Percentiles rank a stretch among this genome's conserved stretches.
Evolutionary conservation across 2,888 invertebrate species (phyloP).

Genomic region (Caenorhabditis panamensis): DNA sequence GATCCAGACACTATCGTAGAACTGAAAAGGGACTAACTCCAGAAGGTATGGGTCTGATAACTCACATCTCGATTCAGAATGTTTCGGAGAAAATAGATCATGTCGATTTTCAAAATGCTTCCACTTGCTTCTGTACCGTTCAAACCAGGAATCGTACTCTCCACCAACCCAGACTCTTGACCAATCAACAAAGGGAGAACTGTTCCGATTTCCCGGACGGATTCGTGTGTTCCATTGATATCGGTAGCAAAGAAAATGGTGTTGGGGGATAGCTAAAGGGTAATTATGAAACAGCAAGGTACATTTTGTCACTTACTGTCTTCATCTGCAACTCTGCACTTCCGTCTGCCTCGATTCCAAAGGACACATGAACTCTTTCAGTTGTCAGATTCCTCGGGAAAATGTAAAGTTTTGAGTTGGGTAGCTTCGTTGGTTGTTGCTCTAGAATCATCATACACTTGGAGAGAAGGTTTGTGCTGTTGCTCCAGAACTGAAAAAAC

Average conservation of each 20-base stretch:
- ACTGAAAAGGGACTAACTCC: not conserved
- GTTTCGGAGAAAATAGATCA: conserved; percentile 10
- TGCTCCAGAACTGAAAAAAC: conserved; percentile 12
- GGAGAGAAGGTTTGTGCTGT: not conserved
- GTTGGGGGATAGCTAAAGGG: not conserved
- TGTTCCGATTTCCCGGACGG: not conserved
- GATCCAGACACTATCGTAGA: conserved; percentile 20
- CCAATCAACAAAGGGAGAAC: conserved; percentile 6
- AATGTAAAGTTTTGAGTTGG: not conserved
- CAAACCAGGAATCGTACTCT: not conserved
- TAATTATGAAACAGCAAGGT: not conserved
- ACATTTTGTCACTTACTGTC: not conserved
- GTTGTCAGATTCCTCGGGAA: not conserved
- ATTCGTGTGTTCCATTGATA: not conserved
- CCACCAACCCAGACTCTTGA: not conserved
- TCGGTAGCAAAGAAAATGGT: not conserved
- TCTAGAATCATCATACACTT: not conserved
- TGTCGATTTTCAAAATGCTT: not conserved
- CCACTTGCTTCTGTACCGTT: too few species aligned
- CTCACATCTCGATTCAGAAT: conserved; percentile 20
- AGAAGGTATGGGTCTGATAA: not conserved
- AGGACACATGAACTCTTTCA: conserved; percentile 9
- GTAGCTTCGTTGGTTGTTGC: not conserved
- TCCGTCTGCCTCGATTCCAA: not conserved
- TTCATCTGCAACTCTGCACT: conserved; percentile 4